Conservation (phyloP, 1,140 invertebrate species). For the Drosophila yakuba region DNA sequence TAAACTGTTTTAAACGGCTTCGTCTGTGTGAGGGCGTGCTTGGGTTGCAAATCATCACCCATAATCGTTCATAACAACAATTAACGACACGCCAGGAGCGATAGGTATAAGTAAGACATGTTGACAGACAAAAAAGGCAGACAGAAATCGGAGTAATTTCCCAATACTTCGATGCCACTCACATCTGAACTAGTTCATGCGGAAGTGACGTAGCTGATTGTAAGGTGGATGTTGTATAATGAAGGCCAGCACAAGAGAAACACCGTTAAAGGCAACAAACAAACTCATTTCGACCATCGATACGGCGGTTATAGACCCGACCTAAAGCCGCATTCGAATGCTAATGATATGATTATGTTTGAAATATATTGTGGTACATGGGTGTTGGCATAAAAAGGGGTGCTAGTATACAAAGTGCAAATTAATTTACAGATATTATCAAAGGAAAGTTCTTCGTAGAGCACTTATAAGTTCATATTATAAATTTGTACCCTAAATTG, state of each 20-base stretch:
- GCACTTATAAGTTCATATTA: not conserved
- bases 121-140: conserved; percentile 14
- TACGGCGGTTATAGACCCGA: conserved; percentile 40
- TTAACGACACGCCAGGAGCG: conserved; percentile 55
- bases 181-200: conserved; percentile 58
- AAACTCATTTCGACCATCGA: conserved; percentile 12
- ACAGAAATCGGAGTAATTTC: conserved; percentile 24
- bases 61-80: conserved; percentile 40
- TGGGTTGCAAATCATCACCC: conserved; percentile 41
- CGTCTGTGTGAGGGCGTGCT: conserved; percentile 34
- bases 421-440: too few relatives aligned
- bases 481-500: not conserved
- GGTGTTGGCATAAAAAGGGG: not conserved
- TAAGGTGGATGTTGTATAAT: conserved; percentile 56
- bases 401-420: not conserved
- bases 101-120: conserved; percentile 12
- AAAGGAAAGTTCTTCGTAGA: too few relatives aligned
- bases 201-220: conserved; percentile 62
- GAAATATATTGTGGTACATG: conserved; percentile 6
- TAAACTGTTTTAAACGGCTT: conserved; percentile 17
- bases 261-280: conserved; percentile 43
- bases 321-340: conserved; percentile 26
- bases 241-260: conserved; percentile 41
- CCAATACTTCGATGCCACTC: conserved; percentile 42
- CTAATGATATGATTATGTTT: conserved; percentile 32